Percentiles rank a stretch among this genome's conserved stretches.
Evolutionary conservation across 1,140 invertebrate genomes (phyloP).

Genomic region (Lanistes nyassanus): DNA sequence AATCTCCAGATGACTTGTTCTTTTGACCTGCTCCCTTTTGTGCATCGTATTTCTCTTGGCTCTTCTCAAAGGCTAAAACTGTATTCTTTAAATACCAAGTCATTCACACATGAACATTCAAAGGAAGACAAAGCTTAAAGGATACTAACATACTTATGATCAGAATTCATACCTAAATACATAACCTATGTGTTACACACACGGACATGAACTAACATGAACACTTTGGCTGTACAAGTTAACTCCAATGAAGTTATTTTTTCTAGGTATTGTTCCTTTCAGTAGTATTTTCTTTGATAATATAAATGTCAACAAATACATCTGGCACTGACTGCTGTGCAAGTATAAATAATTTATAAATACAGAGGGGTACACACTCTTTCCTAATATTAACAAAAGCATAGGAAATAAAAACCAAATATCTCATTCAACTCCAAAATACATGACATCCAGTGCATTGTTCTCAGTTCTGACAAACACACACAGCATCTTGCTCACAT

Average conservation of each 20-base stretch:
- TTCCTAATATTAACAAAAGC: too few relatives aligned
- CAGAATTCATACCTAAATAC: not conserved
- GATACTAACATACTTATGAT: not conserved
- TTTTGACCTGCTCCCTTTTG: too few relatives aligned
- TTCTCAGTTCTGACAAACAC: too few relatives aligned
- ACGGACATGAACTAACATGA: not conserved
- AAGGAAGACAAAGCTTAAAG: slow-evolving; percentile 5
- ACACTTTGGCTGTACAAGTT: not conserved
- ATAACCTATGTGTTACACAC: not conserved
- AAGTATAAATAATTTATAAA: not conserved
- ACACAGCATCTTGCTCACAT: too few relatives aligned
- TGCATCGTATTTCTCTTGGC: too few relatives aligned
- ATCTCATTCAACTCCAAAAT: too few relatives aligned
- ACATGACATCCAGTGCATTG: too few relatives aligned
- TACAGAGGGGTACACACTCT: too few relatives aligned
- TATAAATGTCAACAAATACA: not conserved
- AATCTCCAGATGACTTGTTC: too few relatives aligned
- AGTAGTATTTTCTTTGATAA: not conserved
- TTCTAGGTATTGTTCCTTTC: not conserved
- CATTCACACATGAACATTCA: not conserved
- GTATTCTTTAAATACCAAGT: not conserved
- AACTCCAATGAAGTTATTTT: not conserved
- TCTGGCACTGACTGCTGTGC: not conserved
- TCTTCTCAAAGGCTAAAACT: not conserved
- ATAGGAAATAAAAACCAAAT: too few relatives aligned